Conservation (phyloP, 2,888 invertebrate species). For the Panorpa germanica region DNA sequence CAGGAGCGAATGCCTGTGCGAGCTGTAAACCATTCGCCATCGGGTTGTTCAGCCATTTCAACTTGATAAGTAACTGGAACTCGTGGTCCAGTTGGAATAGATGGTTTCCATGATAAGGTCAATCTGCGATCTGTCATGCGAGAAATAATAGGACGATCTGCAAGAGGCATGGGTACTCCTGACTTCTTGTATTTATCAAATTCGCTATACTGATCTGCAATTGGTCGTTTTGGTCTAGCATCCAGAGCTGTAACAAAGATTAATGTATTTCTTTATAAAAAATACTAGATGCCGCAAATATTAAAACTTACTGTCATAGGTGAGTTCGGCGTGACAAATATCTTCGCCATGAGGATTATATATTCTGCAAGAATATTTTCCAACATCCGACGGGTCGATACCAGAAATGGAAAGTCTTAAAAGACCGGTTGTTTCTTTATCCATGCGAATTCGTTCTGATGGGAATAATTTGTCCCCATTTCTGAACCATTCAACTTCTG, state of each 20-base stretch:
- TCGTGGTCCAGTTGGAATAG: conserved; percentile 69
- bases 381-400: conserved; percentile 63
- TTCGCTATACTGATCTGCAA: conserved; percentile 64
- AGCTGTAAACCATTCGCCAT: conserved; percentile 84
- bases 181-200: conserved; percentile 67
- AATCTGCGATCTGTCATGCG: conserved; percentile 80
- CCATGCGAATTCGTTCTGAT: conserved; percentile 64
- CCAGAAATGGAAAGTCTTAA: conserved; percentile 63
- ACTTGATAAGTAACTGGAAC: conserved; percentile 83
- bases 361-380: conserved; percentile 65
- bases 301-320: conserved; percentile 51
- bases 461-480: conserved; percentile 63
- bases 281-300: conserved; percentile 6
- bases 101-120: conserved; percentile 86
- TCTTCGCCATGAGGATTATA: conserved; percentile 74
- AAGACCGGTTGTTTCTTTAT: conserved; percentile 45
- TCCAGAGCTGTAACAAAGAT: conserved; percentile 34
- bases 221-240: conserved; percentile 40
- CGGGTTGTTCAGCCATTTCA: conserved; percentile 84
- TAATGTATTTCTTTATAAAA: conserved; percentile 1
- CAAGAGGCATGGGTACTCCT: conserved; percentile 71
- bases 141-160: conserved; percentile 81
- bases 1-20: conserved; percentile 73
- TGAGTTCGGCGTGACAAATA: conserved; percentile 56
- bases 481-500: conserved; percentile 73